Conservation (phyloP, 2,888 invertebrate species). For the Athetis lepigone region DNA sequence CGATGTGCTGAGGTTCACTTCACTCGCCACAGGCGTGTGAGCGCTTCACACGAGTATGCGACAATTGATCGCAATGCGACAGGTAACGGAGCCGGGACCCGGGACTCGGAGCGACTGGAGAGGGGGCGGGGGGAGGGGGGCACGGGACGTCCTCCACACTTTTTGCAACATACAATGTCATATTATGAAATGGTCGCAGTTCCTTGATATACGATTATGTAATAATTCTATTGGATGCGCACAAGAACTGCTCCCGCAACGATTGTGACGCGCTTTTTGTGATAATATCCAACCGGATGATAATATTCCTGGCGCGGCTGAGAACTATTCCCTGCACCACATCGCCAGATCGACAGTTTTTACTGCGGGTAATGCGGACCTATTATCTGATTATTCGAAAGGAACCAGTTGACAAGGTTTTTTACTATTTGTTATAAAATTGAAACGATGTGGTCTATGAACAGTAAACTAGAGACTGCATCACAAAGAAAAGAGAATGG, state of each 20-base stretch:
- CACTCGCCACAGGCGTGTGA: constrained; percentile 5
- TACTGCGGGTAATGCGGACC: neutral
- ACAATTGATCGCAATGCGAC: constrained; percentile 26
- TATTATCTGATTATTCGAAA: constrained; percentile 4
- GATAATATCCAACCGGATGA: constrained; percentile 38
- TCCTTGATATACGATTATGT: constrained; percentile 55
- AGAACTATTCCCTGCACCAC: constrained; percentile 19
- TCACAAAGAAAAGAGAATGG: constrained; percentile 11
- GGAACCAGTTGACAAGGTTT: neutral
- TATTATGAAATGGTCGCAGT: constrained; percentile 56
- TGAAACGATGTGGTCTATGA: constrained; percentile 1
- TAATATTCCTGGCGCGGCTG: constrained; percentile 2
- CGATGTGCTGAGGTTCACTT: too few relatives aligned
- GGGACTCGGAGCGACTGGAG: neutral
- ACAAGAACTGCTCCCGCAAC: constrained; percentile 35
- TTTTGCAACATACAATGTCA: constrained; percentile 39
- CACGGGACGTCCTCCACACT: constrained; percentile 44
- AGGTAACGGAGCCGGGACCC: constrained; percentile 20
- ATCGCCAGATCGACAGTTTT: constrained; percentile 12
- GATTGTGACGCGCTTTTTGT: constrained; percentile 38
- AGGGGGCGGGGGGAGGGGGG: neutral
- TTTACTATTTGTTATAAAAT: neutral
- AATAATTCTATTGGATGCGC: constrained; percentile 19
- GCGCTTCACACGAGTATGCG: constrained; percentile 24
- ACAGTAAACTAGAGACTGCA: constrained; percentile 1